Conservation (phyloP, 2,797 vertebrate genomes). For the Kryptolebias ocellatus region DNA sequence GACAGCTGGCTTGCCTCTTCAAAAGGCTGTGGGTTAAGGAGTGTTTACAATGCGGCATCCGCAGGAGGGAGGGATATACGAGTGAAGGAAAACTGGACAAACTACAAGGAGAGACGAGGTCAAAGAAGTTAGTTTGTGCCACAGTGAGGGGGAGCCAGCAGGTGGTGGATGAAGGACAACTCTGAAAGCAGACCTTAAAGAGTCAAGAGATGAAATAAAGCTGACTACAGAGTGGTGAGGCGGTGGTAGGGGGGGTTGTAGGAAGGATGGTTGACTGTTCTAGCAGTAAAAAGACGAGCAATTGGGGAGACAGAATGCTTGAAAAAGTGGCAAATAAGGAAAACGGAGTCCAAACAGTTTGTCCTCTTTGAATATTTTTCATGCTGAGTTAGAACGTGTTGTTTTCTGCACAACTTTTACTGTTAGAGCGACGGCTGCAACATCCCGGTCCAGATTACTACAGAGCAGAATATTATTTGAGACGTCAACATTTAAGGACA, state of each 20-base stretch:
- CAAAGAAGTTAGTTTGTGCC: constrained; percentile 11
- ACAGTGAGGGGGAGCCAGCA: not conserved
- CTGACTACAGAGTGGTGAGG: not conserved
- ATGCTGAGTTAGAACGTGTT: too few relatives aligned
- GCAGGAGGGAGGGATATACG: constrained; percentile 28
- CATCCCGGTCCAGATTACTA: too few relatives aligned
- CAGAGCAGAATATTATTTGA: too few relatives aligned
- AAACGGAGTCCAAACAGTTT: too few relatives aligned
- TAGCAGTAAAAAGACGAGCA: constrained; percentile 18
- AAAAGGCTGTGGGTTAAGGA: constrained; percentile 35
- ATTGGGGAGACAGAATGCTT: constrained; percentile 1
- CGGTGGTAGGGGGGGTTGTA: not conserved
- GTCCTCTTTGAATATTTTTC: too few relatives aligned
- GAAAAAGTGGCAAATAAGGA: too few relatives aligned
- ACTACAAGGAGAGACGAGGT: not conserved
- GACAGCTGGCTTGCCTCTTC: constrained; percentile 52
- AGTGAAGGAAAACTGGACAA: constrained; percentile 17
- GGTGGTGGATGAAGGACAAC: constrained; percentile 33
- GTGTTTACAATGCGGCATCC: constrained; percentile 44
- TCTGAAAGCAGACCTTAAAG: constrained; percentile 32
- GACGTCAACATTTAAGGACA: too few relatives aligned
- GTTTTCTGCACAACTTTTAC: too few relatives aligned
- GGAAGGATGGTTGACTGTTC: constrained; percentile 22
- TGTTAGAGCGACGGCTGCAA: too few relatives aligned
- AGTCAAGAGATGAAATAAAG: constrained; percentile 21